Evolutionary conservation across 2,113 vertebrate genomes (phyloP).

Genomic region (Neogobius melanostomus): DNA sequence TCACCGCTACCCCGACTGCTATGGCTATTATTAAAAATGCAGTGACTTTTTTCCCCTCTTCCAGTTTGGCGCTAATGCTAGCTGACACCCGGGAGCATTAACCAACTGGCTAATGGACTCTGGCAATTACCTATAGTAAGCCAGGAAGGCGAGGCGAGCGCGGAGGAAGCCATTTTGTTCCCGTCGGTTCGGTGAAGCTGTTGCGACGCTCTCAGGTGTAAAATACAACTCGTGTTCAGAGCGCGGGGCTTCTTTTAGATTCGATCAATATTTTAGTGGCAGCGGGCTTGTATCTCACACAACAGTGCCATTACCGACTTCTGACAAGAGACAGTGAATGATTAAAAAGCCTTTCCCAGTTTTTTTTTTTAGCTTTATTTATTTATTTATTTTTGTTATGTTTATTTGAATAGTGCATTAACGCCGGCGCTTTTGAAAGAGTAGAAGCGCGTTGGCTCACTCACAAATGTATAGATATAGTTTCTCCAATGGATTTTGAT

Average conservation of each 20-base stretch:
- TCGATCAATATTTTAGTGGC: constrained; percentile 71
- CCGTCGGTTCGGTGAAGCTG: constrained; percentile 51
- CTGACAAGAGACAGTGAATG: constrained; percentile 60
- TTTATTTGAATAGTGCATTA: constrained; percentile 64
- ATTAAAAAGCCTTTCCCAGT: constrained; percentile 55
- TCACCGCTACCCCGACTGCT: constrained; percentile 31
- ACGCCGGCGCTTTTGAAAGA: constrained; percentile 16
- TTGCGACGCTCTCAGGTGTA: constrained; percentile 64
- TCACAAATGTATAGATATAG: neutral
- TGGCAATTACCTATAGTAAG: constrained; percentile 47
- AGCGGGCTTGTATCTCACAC: constrained; percentile 37
- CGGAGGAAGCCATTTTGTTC: constrained; percentile 66
- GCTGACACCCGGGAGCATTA: constrained; percentile 57
- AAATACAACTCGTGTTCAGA: constrained; percentile 51
- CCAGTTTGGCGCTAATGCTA: constrained; percentile 27
- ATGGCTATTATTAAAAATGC: constrained; percentile 65
- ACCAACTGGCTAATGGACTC: constrained; percentile 66
- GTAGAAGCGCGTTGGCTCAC: constrained; percentile 26
- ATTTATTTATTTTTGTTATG: constrained; percentile 41
- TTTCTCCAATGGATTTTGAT: constrained; percentile 22
- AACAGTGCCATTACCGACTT: constrained; percentile 59
- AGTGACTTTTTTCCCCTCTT: constrained; percentile 31
- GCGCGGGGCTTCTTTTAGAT: constrained; percentile 64
- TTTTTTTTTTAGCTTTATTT: constrained; percentile 46
- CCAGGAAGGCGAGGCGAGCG: constrained; percentile 23